These are phyloP conservation scores for Pseudachorutes palmiensis DNA, from an alignment of 1,140 invertebrate genomes.

Conservation along the genomic window DNA sequence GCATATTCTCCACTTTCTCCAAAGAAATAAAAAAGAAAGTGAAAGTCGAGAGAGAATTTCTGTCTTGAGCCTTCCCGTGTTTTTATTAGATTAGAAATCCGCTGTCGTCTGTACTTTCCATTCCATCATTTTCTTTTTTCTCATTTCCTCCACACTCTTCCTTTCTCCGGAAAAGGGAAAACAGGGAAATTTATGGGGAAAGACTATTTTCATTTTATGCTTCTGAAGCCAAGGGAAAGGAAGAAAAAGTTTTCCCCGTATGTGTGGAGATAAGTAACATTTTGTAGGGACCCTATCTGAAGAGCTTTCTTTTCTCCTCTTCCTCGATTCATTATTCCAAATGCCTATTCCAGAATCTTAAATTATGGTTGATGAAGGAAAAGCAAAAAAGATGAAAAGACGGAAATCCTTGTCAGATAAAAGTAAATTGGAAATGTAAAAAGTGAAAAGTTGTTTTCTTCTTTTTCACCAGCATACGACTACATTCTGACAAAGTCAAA, in stretches of 20 bases:
- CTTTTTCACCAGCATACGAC: too few relatives aligned
- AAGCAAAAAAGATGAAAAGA: background rate
- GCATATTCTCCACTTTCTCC: background rate
- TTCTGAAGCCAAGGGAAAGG: background rate
- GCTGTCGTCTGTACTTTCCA: slow-evolving; percentile 9
- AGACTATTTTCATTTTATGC: slow-evolving; percentile 8
- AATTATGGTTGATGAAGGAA: background rate
- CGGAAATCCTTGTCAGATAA: slow-evolving; percentile 2
- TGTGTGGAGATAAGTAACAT: background rate
- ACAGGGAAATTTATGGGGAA: background rate
- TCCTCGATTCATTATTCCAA: slow-evolving; percentile 2
- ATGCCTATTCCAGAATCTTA: background rate
- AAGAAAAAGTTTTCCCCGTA: background rate
- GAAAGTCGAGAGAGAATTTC: background rate
- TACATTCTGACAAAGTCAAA: background rate
- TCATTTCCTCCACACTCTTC: slow-evolving; percentile 2
- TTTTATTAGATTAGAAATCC: slow-evolving; percentile 14
- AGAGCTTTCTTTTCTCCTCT: background rate
- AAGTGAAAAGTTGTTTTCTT: too few relatives aligned
- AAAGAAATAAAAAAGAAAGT: slow-evolving; percentile 6
- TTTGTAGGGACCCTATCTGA: background rate
- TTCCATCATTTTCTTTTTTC: slow-evolving; percentile 11
- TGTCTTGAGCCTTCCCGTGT: background rate
- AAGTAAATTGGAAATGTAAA: too few relatives aligned
- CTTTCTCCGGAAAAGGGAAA: background rate